phyloP scores from a whole-genome alignment of 2,888 invertebrate genomes.

The Gastrophysa polygoni region DNA sequence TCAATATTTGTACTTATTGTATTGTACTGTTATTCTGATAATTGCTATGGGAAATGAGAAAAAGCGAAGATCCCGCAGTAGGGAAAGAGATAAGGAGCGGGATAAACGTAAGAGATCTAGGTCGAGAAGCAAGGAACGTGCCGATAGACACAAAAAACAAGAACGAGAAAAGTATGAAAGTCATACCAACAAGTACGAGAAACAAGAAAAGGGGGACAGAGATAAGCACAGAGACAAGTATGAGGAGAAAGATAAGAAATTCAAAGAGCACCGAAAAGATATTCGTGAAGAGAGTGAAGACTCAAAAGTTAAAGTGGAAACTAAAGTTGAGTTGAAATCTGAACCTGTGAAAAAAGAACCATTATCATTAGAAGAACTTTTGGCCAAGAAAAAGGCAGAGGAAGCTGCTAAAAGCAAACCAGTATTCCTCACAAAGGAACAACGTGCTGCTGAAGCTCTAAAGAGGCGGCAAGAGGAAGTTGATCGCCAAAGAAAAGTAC shows the following conservation, averaged over 20 bases:
- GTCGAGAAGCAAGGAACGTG: constrained; percentile 54
- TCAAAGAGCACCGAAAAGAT: constrained; percentile 45
- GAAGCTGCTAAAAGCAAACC: constrained; percentile 95
- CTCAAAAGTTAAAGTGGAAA: constrained; percentile 21
- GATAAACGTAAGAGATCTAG: constrained; percentile 52
- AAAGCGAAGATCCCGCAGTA: constrained; percentile 56
- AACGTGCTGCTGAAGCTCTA: constrained; percentile 88
- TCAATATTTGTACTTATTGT: too few species aligned
- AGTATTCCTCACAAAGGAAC: constrained; percentile 95
- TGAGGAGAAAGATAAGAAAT: constrained; percentile 50
- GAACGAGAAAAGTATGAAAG: constrained; percentile 42
- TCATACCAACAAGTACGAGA: constrained; percentile 37
- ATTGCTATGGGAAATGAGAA: constrained; percentile 54
- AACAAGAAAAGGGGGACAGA: constrained; percentile 31
- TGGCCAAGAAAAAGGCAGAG: constrained; percentile 95
- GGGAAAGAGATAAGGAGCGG: constrained; percentile 55
- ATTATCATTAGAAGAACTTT: constrained; percentile 91
- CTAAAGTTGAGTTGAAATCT: constrained; percentile 40
- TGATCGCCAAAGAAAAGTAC: constrained; percentile 75
- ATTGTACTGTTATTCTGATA: not conserved
- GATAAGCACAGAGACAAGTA: constrained; percentile 37
- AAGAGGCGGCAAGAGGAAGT: constrained; percentile 89
- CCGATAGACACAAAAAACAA: constrained; percentile 46
- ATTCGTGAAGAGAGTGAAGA: constrained; percentile 55
- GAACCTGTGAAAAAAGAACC: constrained; percentile 74